Conservation (phyloP, 1,140 invertebrate species). For the Magallana angulata region DNA sequence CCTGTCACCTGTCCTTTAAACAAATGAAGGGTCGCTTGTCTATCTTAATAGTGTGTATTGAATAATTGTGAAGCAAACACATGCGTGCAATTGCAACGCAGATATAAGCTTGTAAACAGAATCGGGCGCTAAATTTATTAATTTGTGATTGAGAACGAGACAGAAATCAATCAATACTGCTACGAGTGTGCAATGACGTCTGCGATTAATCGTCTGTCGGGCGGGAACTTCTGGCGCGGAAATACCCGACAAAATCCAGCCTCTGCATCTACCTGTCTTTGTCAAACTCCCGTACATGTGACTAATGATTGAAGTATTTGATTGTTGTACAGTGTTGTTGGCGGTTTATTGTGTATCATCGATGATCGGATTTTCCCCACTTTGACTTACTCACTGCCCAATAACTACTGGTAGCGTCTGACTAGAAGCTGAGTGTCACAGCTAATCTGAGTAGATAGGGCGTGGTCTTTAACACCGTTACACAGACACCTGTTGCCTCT, state of each 20-base stretch:
- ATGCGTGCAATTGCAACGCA: not conserved
- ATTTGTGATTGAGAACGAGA: constrained; percentile 5
- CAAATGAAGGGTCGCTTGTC: constrained; percentile 24
- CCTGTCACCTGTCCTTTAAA: too few species aligned
- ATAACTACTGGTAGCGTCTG: too few species aligned
- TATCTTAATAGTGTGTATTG: not conserved
- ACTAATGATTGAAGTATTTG: constrained; percentile 6
- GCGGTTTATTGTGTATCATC: not conserved
- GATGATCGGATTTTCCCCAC: not conserved
- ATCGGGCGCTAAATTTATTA: constrained; percentile 26
- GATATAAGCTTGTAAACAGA: constrained; percentile 27
- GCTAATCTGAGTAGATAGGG: not conserved
- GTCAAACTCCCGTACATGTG: not conserved
- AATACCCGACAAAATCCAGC: not conserved
- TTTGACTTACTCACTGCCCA: not conserved
- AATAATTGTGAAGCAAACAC: not conserved
- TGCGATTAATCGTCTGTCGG: not conserved
- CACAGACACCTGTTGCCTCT: not conserved
- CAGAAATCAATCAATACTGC: constrained; percentile 17
- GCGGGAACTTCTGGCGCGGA: constrained; percentile 11
- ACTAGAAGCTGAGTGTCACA: too few species aligned
- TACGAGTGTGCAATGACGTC: not conserved
- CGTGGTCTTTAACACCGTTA: not conserved
- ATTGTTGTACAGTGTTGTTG: not conserved
- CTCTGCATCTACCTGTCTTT: constrained; percentile 2